Base-by-base conservation (phyloP, 2,113 vertebrate species). In the Carollia perspicillata region DNA sequence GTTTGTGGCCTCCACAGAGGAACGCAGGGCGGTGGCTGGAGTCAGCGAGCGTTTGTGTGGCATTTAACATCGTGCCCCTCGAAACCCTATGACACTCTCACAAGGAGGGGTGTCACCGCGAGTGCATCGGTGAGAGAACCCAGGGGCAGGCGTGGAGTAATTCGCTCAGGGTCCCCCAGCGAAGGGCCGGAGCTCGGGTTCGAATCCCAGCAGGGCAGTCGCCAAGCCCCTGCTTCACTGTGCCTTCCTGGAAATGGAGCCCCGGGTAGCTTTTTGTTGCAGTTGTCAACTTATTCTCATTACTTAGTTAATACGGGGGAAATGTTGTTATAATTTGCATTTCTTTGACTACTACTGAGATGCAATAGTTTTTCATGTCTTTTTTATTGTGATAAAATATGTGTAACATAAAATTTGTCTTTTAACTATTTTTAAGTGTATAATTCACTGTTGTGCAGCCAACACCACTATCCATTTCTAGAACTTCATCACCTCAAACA, bases 41-140 rank as follows among this genome's bases (percentile, higher is more conserved):
- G 79, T 22, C 12, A 0, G n/a, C 47, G 0, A 22, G n/a, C 0
- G 2, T 8, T 4, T 4, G 10, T 26, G 10, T 30, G 81, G 42
- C 26, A 17, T 33, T n/a, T 80, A 10, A 17, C 26, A 14, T 20
- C 1, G 35, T 51, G 63, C 42, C 37, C 7, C 1, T 68, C 33
- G 13, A 49, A n/a, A 53, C 60, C 53, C n/a, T 12, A 4, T 28
- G 30, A 10, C 22, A 23, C 9, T 40, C 18, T 49, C 6, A 2
- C 2, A 2, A 11, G 13, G 68, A 49, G 2, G 9, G 23, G 28
- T 30, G 8, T 42, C 37, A 9, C 7, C 0, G 2, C n/a, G 3
- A 1, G 4, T 16, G 35, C 33, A 22, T 22, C 20, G 0, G 3
- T 16, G 6, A 37, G 40, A 40, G 53, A 49, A 58, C 28, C 14